Conservation (phyloP, 2,888 invertebrate genomes). For the Dusona sp. region DNA sequence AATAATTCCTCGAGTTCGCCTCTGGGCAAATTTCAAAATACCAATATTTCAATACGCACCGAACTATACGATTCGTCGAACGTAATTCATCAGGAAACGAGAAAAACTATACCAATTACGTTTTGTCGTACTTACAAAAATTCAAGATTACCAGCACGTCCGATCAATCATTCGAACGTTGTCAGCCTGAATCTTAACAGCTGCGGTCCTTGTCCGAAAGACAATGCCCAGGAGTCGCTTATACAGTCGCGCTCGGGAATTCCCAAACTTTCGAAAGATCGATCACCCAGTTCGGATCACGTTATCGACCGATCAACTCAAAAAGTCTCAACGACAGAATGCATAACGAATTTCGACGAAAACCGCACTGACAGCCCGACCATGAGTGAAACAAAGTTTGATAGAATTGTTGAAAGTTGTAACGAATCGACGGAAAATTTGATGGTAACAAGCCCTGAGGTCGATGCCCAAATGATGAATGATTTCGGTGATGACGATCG, state of each 20-base stretch:
- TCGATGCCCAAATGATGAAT: not conserved
- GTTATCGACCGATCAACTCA: constrained; percentile 42
- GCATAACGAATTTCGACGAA: constrained; percentile 11
- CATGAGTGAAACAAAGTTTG: not conserved
- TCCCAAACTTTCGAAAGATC: constrained; percentile 30
- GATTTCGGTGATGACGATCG: not conserved
- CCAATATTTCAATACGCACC: constrained; percentile 82
- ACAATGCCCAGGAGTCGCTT: constrained; percentile 62
- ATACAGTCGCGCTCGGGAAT: constrained; percentile 67
- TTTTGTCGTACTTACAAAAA: constrained; percentile 72
- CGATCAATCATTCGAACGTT: constrained; percentile 59
- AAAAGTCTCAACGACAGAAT: constrained; percentile 17
- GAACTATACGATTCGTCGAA: constrained; percentile 81
- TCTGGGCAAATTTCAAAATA: constrained; percentile 76
- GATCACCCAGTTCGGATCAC: constrained; percentile 51
- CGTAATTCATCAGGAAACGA: constrained; percentile 74
- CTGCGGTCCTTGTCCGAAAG: constrained; percentile 60
- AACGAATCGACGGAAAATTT: not conserved
- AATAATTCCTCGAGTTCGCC: constrained; percentile 38
- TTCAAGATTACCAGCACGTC: constrained; percentile 31
- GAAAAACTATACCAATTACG: constrained; percentile 73
- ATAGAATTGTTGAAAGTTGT: not conserved
- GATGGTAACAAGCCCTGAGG: not conserved
- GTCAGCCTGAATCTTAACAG: constrained; percentile 65
- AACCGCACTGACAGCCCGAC: not conserved